Evolutionary conservation across 1,140 invertebrate species (phyloP).

Genomic region (Ephestia elutella): DNA sequence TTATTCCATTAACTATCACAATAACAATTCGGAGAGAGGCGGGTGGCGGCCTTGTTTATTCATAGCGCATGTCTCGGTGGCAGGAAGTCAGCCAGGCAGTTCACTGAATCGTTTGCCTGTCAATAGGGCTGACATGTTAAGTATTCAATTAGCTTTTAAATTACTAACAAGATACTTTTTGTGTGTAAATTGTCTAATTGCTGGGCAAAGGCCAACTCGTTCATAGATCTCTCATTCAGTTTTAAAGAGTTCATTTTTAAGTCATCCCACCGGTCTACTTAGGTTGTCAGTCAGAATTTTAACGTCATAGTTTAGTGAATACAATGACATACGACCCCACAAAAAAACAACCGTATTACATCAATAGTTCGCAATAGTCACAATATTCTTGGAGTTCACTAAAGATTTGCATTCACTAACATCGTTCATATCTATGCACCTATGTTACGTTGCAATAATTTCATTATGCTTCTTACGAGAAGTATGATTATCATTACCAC

Average conservation of each 20-base stretch:
- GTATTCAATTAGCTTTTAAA: background rate
- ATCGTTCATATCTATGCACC: background rate
- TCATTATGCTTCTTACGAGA: background rate
- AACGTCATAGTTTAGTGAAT: too few species aligned
- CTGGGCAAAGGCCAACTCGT: too few species aligned
- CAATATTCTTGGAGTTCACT: background rate
- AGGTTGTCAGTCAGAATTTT: too few species aligned
- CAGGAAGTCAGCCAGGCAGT: conserved; percentile 47
- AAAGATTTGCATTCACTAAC: background rate
- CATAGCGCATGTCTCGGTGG: conserved; percentile 43
- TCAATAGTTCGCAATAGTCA: background rate
- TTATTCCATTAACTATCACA: background rate
- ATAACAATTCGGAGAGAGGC: conserved; percentile 13
- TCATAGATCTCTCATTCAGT: too few species aligned
- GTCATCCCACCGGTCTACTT: too few species aligned
- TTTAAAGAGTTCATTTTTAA: too few species aligned
- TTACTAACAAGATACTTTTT: too few species aligned
- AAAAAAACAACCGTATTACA: too few species aligned
- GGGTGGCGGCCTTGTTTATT: conserved; percentile 42
- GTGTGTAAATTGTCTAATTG: too few species aligned
- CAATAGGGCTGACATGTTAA: background rate
- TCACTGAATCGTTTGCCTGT: conserved; percentile 44
- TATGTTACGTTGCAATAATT: background rate
- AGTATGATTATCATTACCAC: background rate
- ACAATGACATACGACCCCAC: too few species aligned